A percentile compares a stretch with the other conserved stretches of the same genome.
Evolutionary conservation across 2,113 vertebrate genomes (phyloP).

Genomic region (Pterocles orientalis): DNA sequence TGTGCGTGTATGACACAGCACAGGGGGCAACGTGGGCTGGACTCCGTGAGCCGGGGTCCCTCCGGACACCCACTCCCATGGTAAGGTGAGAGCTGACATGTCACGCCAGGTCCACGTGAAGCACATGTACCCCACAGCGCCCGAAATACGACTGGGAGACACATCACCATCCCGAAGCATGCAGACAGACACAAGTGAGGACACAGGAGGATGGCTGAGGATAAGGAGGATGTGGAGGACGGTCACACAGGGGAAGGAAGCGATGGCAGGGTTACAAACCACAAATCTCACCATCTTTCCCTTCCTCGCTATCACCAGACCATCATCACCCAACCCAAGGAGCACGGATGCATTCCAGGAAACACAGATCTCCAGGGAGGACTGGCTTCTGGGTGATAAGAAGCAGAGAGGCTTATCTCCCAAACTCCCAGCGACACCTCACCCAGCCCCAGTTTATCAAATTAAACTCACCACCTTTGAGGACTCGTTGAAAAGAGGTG

Average conservation of each 20-base stretch:
- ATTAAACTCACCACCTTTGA: background rate
- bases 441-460: background rate
- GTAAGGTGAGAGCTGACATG: background rate
- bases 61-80: fast-evolving
- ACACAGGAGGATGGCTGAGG: background rate
- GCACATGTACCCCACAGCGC: background rate
- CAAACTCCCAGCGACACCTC: background rate
- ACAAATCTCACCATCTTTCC: background rate
- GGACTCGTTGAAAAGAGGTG: background rate
- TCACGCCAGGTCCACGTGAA: fast-evolving
- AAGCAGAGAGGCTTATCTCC: background rate
- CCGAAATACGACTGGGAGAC: background rate
- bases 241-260: background rate
- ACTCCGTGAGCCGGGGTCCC: background rate
- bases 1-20: background rate
- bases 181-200: background rate
- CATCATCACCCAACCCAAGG: background rate
- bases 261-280: background rate
- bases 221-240: background rate
- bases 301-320: background rate
- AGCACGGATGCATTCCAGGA: background rate
- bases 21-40: background rate
- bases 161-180: background rate
- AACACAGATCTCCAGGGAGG: background rate
- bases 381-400: background rate